Evolutionary conservation across 1,140 invertebrate species (phyloP).

Genomic region (Conus betulinus): DNA sequence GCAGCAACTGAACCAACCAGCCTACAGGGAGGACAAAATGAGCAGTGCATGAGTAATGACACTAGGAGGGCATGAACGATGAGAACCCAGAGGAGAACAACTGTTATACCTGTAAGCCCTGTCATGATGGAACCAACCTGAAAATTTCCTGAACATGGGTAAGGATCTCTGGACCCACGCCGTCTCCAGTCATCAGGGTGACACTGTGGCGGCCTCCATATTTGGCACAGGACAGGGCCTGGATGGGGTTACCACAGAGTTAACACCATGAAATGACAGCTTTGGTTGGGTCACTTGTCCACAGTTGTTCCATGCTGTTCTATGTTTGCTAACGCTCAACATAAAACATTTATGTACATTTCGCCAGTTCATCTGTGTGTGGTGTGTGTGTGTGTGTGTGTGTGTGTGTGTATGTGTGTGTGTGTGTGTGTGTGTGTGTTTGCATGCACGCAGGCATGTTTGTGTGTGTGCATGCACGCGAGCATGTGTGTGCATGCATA

Average conservation of each 20-base stretch:
- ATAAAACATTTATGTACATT: no score
- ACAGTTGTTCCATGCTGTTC: no score
- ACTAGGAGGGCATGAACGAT: no score
- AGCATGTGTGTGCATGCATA: not conserved
- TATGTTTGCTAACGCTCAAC: no score
- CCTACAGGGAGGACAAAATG: no score
- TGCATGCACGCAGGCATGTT: not conserved
- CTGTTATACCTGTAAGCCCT: no score
- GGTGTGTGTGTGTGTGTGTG: not conserved
- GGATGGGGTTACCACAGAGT: not conserved
- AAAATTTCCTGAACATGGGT: conserved; percentile 93
- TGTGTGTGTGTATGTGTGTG: not conserved
- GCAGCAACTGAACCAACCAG: no score
- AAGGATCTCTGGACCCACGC: conserved; percentile 97
- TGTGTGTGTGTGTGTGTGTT: conserved; percentile 12
- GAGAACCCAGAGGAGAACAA: no score
- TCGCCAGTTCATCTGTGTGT: no score
- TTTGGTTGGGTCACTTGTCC: no score
- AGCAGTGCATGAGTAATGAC: no score
- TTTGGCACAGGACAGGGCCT: conserved; percentile 85
- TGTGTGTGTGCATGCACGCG: not conserved
- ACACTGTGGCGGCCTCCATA: conserved; percentile 89
- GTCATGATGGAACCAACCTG: conserved; percentile 81
- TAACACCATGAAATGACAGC: no score
- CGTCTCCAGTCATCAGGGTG: conserved; percentile 97